Evolutionary conservation across 1,140 invertebrate genomes (phyloP).

Genomic region (Elymnias hypermnestra): DNA sequence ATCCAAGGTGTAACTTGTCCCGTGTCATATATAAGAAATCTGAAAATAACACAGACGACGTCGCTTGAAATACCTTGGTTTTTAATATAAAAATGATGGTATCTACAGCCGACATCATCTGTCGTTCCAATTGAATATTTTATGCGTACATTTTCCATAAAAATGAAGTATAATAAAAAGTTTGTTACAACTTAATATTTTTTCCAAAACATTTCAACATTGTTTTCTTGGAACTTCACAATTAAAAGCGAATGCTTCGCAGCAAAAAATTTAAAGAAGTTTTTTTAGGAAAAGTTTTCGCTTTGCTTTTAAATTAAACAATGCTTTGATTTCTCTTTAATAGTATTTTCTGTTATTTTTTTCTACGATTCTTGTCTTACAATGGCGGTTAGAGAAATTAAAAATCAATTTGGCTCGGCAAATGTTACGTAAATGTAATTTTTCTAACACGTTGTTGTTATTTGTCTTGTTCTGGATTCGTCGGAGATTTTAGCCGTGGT

Average conservation of each 20-base stretch:
- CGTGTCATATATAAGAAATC: too few relatives aligned
- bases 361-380: neutral
- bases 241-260: slow-evolving; percentile 7
- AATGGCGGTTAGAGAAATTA: too few relatives aligned
- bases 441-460: too few relatives aligned
- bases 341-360: neutral
- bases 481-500: too few relatives aligned
- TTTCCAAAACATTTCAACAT: slow-evolving; percentile 5
- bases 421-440: too few relatives aligned
- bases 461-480: too few relatives aligned
- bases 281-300: slow-evolving; percentile 3
- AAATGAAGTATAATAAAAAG: neutral
- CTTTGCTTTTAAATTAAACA: slow-evolving; percentile 9
- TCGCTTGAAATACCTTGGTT: too few relatives aligned
- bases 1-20: too few relatives aligned
- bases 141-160: neutral
- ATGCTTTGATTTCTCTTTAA: slow-evolving; percentile 6
- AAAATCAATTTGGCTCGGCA: too few relatives aligned
- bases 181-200: neutral
- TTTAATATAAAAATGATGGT: too few relatives aligned
- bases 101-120: neutral
- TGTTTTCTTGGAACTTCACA: slow-evolving; percentile 10
- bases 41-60: too few relatives aligned
- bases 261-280: slow-evolving; percentile 8
- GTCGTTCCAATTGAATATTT: neutral